Base-by-base conservation (phyloP, 1,140 invertebrate genomes). In the Odontomachus brunneus region DNA sequence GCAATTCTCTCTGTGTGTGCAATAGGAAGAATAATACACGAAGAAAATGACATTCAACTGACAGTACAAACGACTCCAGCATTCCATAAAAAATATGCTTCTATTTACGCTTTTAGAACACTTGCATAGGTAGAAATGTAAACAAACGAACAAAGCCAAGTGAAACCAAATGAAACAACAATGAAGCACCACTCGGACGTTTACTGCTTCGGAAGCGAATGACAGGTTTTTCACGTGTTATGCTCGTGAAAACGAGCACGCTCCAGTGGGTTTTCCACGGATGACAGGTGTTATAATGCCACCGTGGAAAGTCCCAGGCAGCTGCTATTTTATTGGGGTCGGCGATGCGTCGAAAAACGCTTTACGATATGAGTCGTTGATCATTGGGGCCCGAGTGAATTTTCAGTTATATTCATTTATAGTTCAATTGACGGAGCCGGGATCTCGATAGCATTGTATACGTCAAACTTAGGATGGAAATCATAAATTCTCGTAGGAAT, bases 271-370 rank as follows among this genome's bases (percentile, higher is more conserved):
- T 80, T 80, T 80, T 80, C 14, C 75, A 29, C 65, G n/a, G 75
- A 71, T 69, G 65, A 71, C 65, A 80, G 65, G 65, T 69, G 75
- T 71, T 69, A 71, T 71, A 80, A 71, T 80, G 75, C 75, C 75
- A 80, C 75, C 14, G 75, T 80, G 75, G 69, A 80, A 80, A 80
- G 75, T 80, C 29, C 67, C 33, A 51, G 75, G 65, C 75, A 80
- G 75, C 75, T 80, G 75, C 75, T 14, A 71, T 80, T 78, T 78
- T 80, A 80, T 80, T 80, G 49, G 75, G 65, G 75, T 80, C 38
- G 51, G 51, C 65, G 65, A 80, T 55, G 51, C 24, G 65, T 57
- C 65, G 75, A 48, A 48, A 57, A 71, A 71, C 65, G 44, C 57
- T 80, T 80, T 71, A 80, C 65, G 75, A 80, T 44, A 69, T 51